Conservation (phyloP, 2,888 invertebrate species). For the Papilio demoleus region DNA sequence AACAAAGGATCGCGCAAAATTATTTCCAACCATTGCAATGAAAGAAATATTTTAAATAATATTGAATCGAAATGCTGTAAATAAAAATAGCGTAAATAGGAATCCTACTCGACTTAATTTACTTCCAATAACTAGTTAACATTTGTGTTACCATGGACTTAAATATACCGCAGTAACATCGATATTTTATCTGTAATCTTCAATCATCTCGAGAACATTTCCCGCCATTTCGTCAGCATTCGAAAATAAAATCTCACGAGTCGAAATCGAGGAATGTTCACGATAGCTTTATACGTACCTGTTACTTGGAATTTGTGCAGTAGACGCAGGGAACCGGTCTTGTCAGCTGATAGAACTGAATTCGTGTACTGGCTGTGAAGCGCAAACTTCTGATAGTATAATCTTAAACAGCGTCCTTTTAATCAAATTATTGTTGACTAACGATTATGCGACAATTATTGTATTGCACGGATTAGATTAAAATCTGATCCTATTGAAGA, state of each 20-base stretch:
- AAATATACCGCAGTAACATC: slow-evolving; percentile 5
- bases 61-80: background rate
- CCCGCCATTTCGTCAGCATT: slow-evolving; percentile 50
- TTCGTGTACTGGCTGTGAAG: slow-evolving; percentile 55
- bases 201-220: slow-evolving; percentile 42
- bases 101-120: background rate
- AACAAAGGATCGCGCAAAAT: slow-evolving; percentile 47
- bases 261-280: slow-evolving; percentile 59
- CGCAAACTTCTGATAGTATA: slow-evolving; percentile 58
- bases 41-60: slow-evolving; percentile 42
- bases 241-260: slow-evolving; percentile 58
- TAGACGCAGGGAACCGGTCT: slow-evolving; percentile 68
- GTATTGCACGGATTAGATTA: slow-evolving; percentile 23
- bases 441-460: slow-evolving; percentile 35
- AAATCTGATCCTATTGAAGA: slow-evolving; percentile 18
- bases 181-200: slow-evolving; percentile 11
- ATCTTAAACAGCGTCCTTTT: slow-evolving; percentile 50
- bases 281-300: slow-evolving; percentile 64
- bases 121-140: background rate
- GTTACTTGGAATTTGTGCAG: slow-evolving; percentile 68
- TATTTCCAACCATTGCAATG: slow-evolving; percentile 50
- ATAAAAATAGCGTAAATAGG: background rate
- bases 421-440: slow-evolving; percentile 45
- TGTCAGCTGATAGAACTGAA: slow-evolving; percentile 72
- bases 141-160: background rate